Evolutionary conservation across 2,888 invertebrate species (phyloP).

Genomic region (Netelia virgata): DNA sequence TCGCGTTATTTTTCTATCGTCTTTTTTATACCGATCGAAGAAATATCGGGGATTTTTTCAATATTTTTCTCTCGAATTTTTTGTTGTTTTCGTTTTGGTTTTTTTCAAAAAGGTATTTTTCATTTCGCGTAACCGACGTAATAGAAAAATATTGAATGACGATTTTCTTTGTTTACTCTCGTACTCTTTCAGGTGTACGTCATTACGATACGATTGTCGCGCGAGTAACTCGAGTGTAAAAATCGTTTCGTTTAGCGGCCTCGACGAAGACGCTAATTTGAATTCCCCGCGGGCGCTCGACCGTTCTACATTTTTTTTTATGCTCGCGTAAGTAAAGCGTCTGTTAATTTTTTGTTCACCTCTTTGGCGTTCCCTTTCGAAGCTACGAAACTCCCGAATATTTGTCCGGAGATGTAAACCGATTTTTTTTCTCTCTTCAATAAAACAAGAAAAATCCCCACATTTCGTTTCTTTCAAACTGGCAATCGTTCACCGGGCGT

Average conservation of each 20-base stretch:
- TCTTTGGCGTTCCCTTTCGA: no score
- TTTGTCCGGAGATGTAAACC: no score
- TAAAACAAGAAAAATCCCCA: no score
- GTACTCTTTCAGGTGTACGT: not conserved
- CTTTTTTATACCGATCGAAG: not conserved
- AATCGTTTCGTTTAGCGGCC: conserved; percentile 17
- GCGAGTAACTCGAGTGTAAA: not conserved
- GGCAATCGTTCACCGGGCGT: no score
- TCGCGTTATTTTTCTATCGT: not conserved
- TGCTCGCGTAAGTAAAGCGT: no score
- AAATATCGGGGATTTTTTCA: no score
- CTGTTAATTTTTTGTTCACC: no score
- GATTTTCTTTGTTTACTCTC: not conserved
- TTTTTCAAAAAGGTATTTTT: not conserved
- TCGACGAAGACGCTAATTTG: conserved; percentile 34
- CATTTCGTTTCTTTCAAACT: no score
- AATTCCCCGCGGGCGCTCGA: conserved; percentile 3
- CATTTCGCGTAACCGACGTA: not conserved
- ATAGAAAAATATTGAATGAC: not conserved
- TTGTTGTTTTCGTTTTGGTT: not conserved
- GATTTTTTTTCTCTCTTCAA: no score
- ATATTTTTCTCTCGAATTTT: not conserved
- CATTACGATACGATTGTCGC: not conserved
- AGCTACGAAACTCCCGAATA: no score
- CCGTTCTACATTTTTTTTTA: not conserved